Conservation (phyloP, 2,888 invertebrate species). For the Eristalis tenax region DNA sequence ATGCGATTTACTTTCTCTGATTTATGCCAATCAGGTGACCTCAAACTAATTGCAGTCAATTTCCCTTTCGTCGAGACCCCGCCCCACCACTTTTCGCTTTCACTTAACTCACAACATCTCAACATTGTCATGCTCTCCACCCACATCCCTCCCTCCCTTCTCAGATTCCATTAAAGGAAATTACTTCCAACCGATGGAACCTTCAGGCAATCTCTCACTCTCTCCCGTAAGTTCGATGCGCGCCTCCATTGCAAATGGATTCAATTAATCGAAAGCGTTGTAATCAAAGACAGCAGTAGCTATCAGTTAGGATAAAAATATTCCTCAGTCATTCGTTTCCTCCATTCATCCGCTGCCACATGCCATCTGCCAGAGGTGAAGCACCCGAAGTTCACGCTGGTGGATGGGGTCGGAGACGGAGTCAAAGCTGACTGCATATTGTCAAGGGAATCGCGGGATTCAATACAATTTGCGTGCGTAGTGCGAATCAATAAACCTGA, state of each 20-base stretch:
- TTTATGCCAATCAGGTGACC: constrained; percentile 17
- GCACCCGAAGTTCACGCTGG: background rate
- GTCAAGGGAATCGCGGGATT: constrained; percentile 50
- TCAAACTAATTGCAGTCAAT: constrained; percentile 25
- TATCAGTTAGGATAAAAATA: constrained; percentile 55
- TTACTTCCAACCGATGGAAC: constrained; percentile 35
- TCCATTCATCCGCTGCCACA: background rate
- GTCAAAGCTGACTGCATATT: background rate
- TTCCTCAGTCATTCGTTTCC: constrained; percentile 25
- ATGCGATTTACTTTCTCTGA: background rate
- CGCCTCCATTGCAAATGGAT: constrained; percentile 51
- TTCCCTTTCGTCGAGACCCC: constrained; percentile 19
- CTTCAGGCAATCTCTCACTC: constrained; percentile 36
- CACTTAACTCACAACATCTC: constrained; percentile 54
- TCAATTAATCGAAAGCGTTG: constrained; percentile 61
- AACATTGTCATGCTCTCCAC: background rate
- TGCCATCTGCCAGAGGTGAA: background rate
- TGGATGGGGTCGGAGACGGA: background rate
- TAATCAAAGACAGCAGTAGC: constrained; percentile 55
- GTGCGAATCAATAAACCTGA: constrained; percentile 42
- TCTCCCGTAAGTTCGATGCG: constrained; percentile 11
- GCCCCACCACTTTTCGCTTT: constrained; percentile 28
- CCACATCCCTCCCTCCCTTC: background rate
- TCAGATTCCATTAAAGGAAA: constrained; percentile 40
- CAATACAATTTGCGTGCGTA: constrained; percentile 60